These are phyloP conservation scores for Mormyrus lacerda DNA, from an alignment of 2,113 vertebrate species.

Conservation along the genomic window DNA sequence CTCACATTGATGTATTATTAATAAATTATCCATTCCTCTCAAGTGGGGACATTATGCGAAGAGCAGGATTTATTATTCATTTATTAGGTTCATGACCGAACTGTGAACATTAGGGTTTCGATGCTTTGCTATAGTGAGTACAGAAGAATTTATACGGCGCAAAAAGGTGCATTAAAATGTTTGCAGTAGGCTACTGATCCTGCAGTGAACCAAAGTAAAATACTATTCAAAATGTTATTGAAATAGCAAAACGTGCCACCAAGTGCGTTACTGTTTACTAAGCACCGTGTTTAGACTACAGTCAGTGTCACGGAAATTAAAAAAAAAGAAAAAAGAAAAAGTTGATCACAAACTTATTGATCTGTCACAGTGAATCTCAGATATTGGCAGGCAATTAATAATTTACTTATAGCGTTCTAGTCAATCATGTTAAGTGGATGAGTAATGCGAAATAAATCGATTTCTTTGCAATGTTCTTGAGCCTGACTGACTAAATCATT, in stretches of 20 bases:
- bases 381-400: background rate
- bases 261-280: background rate
- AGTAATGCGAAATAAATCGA: background rate
- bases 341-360: background rate
- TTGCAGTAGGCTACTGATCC: background rate
- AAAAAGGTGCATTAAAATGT: background rate
- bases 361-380: background rate
- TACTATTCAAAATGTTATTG: background rate
- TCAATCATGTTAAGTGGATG: background rate
- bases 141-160: background rate
- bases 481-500: background rate
- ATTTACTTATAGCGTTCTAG: background rate
- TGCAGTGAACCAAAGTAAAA: background rate
- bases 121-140: background rate
- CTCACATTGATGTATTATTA: background rate
- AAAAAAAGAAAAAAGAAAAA: background rate
- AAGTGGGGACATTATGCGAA: background rate
- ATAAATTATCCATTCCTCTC: background rate
- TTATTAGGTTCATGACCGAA: background rate
- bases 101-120: background rate
- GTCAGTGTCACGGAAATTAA: background rate
- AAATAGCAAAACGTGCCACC: background rate
- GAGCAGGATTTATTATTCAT: background rate
- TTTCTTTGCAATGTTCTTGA: background rate
- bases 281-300: background rate